Percentiles rank a stretch among this genome's conserved stretches.
phyloP scores from a whole-genome alignment of 2,113 vertebrate species.

The Argyrosomus japonicus region DNA sequence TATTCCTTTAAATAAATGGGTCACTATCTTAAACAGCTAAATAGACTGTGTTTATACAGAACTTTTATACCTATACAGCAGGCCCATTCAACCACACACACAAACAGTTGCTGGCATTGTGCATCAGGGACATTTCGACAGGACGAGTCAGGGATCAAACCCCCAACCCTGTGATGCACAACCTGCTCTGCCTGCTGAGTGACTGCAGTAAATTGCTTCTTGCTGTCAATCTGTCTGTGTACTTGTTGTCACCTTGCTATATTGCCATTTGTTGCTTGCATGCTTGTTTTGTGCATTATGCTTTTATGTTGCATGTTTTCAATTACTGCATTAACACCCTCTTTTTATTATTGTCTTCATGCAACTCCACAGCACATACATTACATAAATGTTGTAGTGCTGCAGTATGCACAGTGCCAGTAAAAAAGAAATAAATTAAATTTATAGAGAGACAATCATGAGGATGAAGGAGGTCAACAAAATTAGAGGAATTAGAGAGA shows the following conservation, averaged over 20 bases:
- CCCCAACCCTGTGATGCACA: not conserved
- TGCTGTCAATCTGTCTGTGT: not conserved
- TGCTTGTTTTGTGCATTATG: not conserved
- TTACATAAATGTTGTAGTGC: too few relatives aligned
- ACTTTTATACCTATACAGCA: not conserved
- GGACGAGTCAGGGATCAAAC: not conserved
- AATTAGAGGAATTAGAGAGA: not conserved
- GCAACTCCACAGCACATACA: too few relatives aligned
- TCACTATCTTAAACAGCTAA: not conserved
- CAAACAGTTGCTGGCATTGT: not conserved
- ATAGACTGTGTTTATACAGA: not conserved
- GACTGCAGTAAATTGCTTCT: too few relatives aligned
- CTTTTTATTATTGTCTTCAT: not conserved
- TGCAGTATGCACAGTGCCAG: not conserved
- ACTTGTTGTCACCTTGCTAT: not conserved
- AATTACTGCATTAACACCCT: not conserved
- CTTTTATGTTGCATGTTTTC: not conserved
- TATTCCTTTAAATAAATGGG: not conserved
- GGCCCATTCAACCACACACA: too few relatives aligned
- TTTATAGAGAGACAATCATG: not conserved
- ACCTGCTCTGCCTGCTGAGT: too few relatives aligned
- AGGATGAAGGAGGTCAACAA: not conserved
- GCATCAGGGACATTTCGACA: slow-evolving; percentile 10
- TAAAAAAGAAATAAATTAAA: not conserved
- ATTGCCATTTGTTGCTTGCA: not conserved